Base-by-base conservation (phyloP, 1,140 invertebrate species). In the Drosophila nikananu region DNA sequence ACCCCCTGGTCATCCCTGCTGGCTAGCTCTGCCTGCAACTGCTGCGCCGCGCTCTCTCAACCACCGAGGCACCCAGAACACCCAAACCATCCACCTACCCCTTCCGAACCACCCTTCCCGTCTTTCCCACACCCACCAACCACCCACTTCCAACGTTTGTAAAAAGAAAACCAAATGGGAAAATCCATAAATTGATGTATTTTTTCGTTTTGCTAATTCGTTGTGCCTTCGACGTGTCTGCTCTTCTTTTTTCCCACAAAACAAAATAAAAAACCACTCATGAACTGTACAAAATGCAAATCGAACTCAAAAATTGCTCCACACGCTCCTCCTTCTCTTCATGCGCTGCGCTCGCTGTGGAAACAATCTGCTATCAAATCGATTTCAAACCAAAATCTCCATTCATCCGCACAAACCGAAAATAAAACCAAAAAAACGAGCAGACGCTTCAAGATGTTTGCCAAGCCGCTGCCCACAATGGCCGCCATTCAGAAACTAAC, bases 401-500 rank as follows among this genome's bases (percentile, higher is more conserved):
- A 86, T 66, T 70, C 61, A 67, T 74, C 62, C 41, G 64, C 64
- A 81, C 46, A 77, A 55, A 32, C 35, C 61, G n/a, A 64, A 51
- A 67, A 61, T 37, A 54, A 70, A 70, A 65, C 5, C 21, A 19
- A 70, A 70, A 49, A 46, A 58, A 58, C 44, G 39, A 79, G 78
- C 81, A 92, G 91, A 91, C 77, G 91, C 91, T 92, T 89, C 86
- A 83, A 86, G 91, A 92, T 79, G 78, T 92, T 89, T 92, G 91
- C 91, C 86, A 89, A 74, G 73, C 81, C 70, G 84, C 86, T 72
- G 80, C 59, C 77, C 63, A 44, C 61, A 80, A 54, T 46, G 62
- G 64, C 71, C 65, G 64, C 71, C 62, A 84, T 70, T 79, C 83
- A 90, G 82, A 83, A 78, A 91, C 84, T 91, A 91, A 91, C 75